A percentile compares a stretch with the other conserved stretches of the same genome.
These are phyloP conservation scores for Indri indri DNA, from an alignment of 2,113 vertebrate species.

Conservation along the genomic window DNA sequence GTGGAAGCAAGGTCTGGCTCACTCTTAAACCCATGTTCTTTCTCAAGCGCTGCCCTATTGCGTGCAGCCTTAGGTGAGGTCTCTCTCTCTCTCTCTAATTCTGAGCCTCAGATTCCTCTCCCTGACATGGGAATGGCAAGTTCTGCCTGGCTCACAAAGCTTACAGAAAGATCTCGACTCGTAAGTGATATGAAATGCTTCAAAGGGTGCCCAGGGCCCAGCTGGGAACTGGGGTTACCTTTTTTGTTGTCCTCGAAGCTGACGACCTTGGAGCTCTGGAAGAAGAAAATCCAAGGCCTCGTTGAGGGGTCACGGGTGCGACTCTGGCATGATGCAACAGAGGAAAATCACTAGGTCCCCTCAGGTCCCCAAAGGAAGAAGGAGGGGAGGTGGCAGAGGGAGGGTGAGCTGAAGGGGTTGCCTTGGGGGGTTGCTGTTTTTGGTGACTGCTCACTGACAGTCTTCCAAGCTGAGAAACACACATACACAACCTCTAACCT, in stretches of 20 bases:
- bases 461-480: conserved; percentile 82
- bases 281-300: not conserved
- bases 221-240: not conserved
- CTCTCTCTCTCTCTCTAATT: not conserved
- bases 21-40: not conserved
- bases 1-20: not conserved
- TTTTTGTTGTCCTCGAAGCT: not conserved
- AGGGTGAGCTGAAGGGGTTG: not conserved
- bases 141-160: not conserved
- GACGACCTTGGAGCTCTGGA: not conserved
- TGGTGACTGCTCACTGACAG: conserved; percentile 78
- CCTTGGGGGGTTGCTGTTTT: conserved; percentile 78
- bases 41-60: not conserved
- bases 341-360: conserved; percentile 61
- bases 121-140: not conserved
- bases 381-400: not conserved
- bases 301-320: accelerated
- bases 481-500: conserved; percentile 63
- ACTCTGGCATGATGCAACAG: not conserved
- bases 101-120: not conserved
- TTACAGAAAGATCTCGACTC: not conserved
- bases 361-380: not conserved
- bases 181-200: not conserved
- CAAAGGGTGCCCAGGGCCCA: not conserved
- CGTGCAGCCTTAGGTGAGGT: too few relatives aligned